These are phyloP conservation scores for Heliothis peltigera DNA, from an alignment of 2,888 invertebrate species.

Conservation along the genomic window DNA sequence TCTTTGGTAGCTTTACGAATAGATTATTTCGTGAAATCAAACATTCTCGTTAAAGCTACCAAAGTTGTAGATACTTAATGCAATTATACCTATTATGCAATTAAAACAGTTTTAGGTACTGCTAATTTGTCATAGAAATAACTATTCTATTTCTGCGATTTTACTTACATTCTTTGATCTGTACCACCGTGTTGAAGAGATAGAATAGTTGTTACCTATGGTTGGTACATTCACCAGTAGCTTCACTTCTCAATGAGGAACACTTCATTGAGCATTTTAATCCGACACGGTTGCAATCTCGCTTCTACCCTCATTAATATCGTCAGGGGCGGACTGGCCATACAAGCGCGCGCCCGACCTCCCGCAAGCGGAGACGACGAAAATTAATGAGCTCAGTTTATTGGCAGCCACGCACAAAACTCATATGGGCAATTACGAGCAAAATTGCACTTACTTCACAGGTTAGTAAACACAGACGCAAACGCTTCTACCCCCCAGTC, in stretches of 20 bases:
- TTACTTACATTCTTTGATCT: background rate
- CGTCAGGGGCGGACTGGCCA: slow-evolving; percentile 91
- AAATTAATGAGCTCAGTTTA: slow-evolving; percentile 90
- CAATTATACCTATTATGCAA: slow-evolving; percentile 73
- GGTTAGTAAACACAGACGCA: slow-evolving; percentile 89
- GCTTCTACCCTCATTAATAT: slow-evolving; percentile 90
- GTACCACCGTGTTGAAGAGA: slow-evolving; percentile 35
- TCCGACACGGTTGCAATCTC: slow-evolving; percentile 88
- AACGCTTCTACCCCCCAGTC: slow-evolving; percentile 88
- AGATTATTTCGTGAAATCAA: slow-evolving; percentile 3
- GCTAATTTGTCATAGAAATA: slow-evolving; percentile 68
- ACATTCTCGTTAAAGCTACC: slow-evolving; percentile 67
- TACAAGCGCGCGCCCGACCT: slow-evolving; percentile 90
- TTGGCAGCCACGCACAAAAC: slow-evolving; percentile 90
- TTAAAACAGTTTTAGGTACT: slow-evolving; percentile 69
- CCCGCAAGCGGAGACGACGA: slow-evolving; percentile 89
- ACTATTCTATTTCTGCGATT: slow-evolving; percentile 52
- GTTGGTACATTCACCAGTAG: slow-evolving; percentile 83
- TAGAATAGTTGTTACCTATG: slow-evolving; percentile 69
- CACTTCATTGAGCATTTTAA: slow-evolving; percentile 84
- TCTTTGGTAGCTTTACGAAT: slow-evolving; percentile 71
- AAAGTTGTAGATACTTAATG: slow-evolving; percentile 76
- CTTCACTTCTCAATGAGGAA: slow-evolving; percentile 84
- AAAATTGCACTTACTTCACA: slow-evolving; percentile 90
- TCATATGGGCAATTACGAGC: slow-evolving; percentile 90